phyloP scores from a whole-genome alignment of 1,140 invertebrate genomes.

The Cyrtorhinus lividipennis region DNA sequence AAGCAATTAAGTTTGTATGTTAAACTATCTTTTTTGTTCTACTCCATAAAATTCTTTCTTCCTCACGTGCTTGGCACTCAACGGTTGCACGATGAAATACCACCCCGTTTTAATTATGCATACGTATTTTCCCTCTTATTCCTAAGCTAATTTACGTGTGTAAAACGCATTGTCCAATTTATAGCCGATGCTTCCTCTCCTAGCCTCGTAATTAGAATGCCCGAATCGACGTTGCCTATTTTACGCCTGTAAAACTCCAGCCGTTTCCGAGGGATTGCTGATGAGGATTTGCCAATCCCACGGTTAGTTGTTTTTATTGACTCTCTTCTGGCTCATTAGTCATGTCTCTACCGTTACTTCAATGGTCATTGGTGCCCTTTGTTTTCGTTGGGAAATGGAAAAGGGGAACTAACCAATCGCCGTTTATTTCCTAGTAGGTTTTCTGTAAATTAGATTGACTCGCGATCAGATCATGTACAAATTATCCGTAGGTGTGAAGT shows the following conservation, averaged over 20 bases:
- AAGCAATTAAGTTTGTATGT: neutral
- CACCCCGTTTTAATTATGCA: neutral
- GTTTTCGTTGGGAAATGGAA: too few species aligned
- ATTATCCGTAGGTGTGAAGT: too few species aligned
- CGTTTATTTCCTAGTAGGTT: too few species aligned
- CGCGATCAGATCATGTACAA: too few species aligned
- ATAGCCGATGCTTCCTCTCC: neutral
- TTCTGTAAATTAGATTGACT: too few species aligned
- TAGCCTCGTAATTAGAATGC: neutral
- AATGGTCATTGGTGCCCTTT: too few species aligned
- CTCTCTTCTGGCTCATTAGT: neutral
- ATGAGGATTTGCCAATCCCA: conserved; percentile 7
- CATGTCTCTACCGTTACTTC: too few species aligned
- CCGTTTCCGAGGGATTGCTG: conserved; percentile 12
- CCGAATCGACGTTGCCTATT: neutral
- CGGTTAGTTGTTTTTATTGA: neutral
- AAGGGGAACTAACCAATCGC: too few species aligned
- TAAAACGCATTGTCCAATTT: neutral
- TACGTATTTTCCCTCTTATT: neutral
- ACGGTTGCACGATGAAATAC: neutral
- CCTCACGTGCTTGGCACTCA: neutral
- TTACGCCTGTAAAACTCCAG: conserved; percentile 1
- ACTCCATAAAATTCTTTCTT: neutral
- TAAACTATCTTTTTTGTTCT: neutral
- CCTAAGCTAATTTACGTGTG: neutral